Conservation (phyloP, 2,888 invertebrate genomes). For the Meta bourneti region DNA sequence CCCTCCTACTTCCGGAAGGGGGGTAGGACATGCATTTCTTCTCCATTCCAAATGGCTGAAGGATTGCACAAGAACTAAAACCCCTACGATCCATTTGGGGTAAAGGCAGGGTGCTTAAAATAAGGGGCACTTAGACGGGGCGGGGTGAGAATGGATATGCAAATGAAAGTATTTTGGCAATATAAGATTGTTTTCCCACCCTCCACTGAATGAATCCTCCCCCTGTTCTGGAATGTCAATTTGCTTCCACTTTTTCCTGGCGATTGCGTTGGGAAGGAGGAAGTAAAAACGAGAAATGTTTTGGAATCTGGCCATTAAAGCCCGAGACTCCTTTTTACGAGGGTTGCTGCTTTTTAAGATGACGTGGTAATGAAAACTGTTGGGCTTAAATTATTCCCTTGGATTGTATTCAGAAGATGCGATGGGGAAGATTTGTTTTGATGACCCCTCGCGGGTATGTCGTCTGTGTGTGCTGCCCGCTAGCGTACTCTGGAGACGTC, state of each 20-base stretch:
- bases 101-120: conserved; percentile 15
- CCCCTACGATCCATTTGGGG: conserved; percentile 5
- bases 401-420: conserved; percentile 8
- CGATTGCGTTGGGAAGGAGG: not conserved
- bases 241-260: not conserved
- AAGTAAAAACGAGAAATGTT: conserved; percentile 8
- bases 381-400: conserved; percentile 21
- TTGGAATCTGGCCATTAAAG: conserved; percentile 47
- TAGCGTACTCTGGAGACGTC: not conserved
- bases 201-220: conserved; percentile 7
- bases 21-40: not conserved
- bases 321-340: not conserved
- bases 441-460: not conserved
- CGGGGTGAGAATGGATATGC: conserved; percentile 31
- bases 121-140: conserved; percentile 36
- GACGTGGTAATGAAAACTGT: conserved; percentile 54
- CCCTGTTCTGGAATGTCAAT: conserved; percentile 47
- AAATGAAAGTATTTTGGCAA: conserved; percentile 42
- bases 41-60: not conserved
- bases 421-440: conserved; percentile 3
- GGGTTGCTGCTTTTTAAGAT: not conserved
- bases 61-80: conserved; percentile 1
- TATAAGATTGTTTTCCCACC: conserved; percentile 10
- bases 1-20: conserved; percentile 17
- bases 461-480: not conserved